Percentiles rank a stretch among this genome's conserved stretches.
phyloP scores from a whole-genome alignment of 2,797 vertebrate genomes.

The Adelosebastes latens region DNA sequence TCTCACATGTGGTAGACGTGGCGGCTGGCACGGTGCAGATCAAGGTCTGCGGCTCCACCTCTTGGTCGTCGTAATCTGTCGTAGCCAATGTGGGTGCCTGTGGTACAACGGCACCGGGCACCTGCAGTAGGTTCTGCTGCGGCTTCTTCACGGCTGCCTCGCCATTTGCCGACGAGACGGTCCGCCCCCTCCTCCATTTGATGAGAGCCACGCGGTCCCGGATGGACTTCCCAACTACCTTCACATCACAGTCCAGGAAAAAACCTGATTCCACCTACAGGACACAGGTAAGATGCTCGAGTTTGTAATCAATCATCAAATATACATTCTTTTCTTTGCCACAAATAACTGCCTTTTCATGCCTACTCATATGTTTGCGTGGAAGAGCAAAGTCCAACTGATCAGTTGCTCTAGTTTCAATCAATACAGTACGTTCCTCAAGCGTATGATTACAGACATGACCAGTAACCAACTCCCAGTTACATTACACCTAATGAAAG shows the following conservation, averaged over 20 bases:
- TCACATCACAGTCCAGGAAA: slow-evolving; percentile 96
- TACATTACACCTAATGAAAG: slow-evolving; percentile 19
- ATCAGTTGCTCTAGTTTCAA: slow-evolving; percentile 31
- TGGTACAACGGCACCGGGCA: slow-evolving; percentile 82
- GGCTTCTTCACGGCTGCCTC: slow-evolving; percentile 72
- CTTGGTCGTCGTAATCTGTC: slow-evolving; percentile 87
- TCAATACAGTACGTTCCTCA: slow-evolving; percentile 33
- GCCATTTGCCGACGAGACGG: slow-evolving; percentile 66
- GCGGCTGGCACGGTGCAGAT: slow-evolving; percentile 83
- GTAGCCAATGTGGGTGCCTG: slow-evolving; percentile 70
- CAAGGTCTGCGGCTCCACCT: slow-evolving; percentile 85
- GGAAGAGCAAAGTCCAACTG: slow-evolving; percentile 4
- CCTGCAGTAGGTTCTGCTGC: slow-evolving; percentile 83
- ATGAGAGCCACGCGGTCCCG: slow-evolving; percentile 95
- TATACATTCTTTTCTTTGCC: background rate
- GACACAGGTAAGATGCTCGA: slow-evolving; percentile 6
- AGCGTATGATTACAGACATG: slow-evolving; percentile 2
- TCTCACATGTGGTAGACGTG: slow-evolving; percentile 89
- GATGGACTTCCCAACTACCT: slow-evolving; percentile 96
- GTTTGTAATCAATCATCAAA: slow-evolving; percentile 1
- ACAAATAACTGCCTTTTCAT: background rate
- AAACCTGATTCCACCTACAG: slow-evolving; percentile 96
- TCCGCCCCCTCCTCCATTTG: slow-evolving; percentile 92
- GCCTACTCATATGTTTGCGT: background rate
- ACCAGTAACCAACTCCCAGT: slow-evolving; percentile 14